Percentiles rank a stretch among this genome's conserved stretches.
These are phyloP conservation scores for Tetraodon nigroviridis DNA, from an alignment of 2,113 vertebrate genomes.

Conservation along the genomic window DNA sequence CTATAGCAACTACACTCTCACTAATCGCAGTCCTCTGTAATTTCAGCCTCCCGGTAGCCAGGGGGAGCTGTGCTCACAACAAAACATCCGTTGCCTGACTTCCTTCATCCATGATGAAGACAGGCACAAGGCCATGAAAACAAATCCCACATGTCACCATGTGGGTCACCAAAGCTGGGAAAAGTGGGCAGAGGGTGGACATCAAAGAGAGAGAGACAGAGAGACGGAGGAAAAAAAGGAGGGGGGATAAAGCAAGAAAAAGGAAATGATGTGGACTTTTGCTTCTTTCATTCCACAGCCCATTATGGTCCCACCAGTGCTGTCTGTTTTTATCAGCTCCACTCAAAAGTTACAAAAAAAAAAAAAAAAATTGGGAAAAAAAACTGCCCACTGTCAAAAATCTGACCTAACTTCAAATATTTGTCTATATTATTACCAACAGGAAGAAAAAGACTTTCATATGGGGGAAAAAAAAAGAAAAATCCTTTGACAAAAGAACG, in stretches of 20 bases:
- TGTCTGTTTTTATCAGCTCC: neutral
- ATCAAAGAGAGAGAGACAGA: slow-evolving; percentile 7
- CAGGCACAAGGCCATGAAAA: slow-evolving; percentile 75
- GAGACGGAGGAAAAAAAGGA: neutral
- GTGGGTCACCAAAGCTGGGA: slow-evolving; percentile 17
- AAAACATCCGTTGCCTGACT: slow-evolving; percentile 33
- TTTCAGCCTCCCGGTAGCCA: slow-evolving; percentile 94
- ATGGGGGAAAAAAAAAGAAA: slow-evolving; percentile 29
- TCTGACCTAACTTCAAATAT: slow-evolving; percentile 17
- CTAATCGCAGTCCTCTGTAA: slow-evolving; percentile 92
- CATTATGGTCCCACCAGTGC: neutral
- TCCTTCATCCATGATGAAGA: slow-evolving; percentile 29
- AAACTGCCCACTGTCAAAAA: slow-evolving; percentile 7
- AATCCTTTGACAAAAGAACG: slow-evolving; percentile 30
- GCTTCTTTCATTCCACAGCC: neutral
- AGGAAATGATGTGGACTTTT: slow-evolving; percentile 6
- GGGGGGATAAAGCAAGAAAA: slow-evolving; percentile 4
- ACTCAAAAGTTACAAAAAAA: neutral
- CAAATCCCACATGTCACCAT: slow-evolving; percentile 76
- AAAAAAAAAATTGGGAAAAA: neutral
- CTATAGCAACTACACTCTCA: slow-evolving; percentile 87
- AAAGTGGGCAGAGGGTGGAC: neutral
- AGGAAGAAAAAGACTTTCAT: neutral
- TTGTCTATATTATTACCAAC: slow-evolving; percentile 5
- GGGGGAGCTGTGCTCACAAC: slow-evolving; percentile 85